phyloP scores from a whole-genome alignment of 2,888 invertebrate genomes.

The Melitaea athalia region DNA sequence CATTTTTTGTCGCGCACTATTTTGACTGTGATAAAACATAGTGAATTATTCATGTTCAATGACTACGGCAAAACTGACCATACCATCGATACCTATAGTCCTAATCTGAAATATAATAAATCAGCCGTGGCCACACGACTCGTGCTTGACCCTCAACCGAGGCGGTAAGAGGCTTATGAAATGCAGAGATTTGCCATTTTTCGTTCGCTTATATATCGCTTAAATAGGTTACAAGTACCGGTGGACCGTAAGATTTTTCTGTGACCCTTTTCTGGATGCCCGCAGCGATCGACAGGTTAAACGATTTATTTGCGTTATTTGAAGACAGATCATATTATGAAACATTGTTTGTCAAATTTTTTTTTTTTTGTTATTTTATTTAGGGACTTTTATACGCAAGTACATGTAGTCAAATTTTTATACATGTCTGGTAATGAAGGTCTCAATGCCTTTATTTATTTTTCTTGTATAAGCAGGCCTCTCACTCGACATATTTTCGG shows the following conservation, averaged over 20 bases:
- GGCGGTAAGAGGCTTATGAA: conserved; percentile 36
- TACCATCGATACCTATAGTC: conserved; percentile 31
- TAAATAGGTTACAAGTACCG: conserved; percentile 1
- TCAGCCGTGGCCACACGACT: conserved; percentile 25
- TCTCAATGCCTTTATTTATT: too few species aligned
- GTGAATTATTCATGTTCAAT: conserved; percentile 46
- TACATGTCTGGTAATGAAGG: too few species aligned
- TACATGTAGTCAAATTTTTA: too few species aligned
- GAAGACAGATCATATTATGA: not conserved
- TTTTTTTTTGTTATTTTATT: too few species aligned
- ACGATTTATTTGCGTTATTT: not conserved
- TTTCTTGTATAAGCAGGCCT: too few species aligned
- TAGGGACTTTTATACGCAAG: too few species aligned
- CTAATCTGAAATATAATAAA: conserved; percentile 40
- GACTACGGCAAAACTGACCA: conserved; percentile 22
- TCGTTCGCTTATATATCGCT: conserved; percentile 5
- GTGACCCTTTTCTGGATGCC: conserved; percentile 4
- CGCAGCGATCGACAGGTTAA: not conserved
- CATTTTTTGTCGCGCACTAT: conserved; percentile 38
- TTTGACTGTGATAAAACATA: conserved; percentile 43
- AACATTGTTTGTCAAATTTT: not conserved
- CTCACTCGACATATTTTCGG: too few species aligned
- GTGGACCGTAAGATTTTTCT: conserved; percentile 1
- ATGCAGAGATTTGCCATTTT: conserved; percentile 22
- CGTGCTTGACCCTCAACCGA: conserved; percentile 31